Base-by-base conservation (phyloP, 2,888 invertebrate species). In the Stenchaetothrips biformis region DNA sequence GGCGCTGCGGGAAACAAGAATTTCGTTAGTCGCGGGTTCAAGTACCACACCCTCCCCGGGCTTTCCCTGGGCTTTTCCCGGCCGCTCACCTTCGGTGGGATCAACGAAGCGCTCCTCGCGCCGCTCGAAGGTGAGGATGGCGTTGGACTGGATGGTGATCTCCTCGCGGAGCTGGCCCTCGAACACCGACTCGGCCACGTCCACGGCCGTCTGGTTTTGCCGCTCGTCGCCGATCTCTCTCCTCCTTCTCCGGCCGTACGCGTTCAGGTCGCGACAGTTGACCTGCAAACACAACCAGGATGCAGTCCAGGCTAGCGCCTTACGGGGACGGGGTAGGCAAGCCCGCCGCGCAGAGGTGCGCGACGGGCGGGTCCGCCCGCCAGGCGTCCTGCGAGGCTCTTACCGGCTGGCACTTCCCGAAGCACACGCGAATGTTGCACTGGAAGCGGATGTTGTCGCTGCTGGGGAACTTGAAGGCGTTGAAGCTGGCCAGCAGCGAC, bases 381-480 rank as follows among this genome's bases (percentile, higher is more conserved):
- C 53, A 18, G 53, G 53, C 53, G 53, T 25, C 67, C 67, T 25
- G 3, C 67, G 67, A 7, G 4, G 16, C 9, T 21, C 25, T 90
- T 88, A 94, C 96, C 84, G 97, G 96, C 89, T 96, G 97, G 86
- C 97, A 97, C 88, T 93, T 94, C 86, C 96, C 96, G 86, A 97
- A 97, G 90, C 97, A 97, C 13, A 97, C 96, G 82, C 96, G 91
- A 84, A 97, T 96, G 87, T 97, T 97, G 87, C 97, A 97, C 87
- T 97, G 97, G 94, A 97, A 97, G 87, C 95, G 89, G 84, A 97
- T 95, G 85, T 95, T 96, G 85, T 97, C 96, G 85, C 96, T 96
- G 84, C 94, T 95, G 0, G 97, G 97, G 91, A 97, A 97, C 86
- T 97, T 97, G 87, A 97, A 97, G 4, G 96, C 97, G 86, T 96